Evolutionary conservation across 1,140 invertebrate species (phyloP).

Genomic region (Hypsibius dujardini): DNA sequence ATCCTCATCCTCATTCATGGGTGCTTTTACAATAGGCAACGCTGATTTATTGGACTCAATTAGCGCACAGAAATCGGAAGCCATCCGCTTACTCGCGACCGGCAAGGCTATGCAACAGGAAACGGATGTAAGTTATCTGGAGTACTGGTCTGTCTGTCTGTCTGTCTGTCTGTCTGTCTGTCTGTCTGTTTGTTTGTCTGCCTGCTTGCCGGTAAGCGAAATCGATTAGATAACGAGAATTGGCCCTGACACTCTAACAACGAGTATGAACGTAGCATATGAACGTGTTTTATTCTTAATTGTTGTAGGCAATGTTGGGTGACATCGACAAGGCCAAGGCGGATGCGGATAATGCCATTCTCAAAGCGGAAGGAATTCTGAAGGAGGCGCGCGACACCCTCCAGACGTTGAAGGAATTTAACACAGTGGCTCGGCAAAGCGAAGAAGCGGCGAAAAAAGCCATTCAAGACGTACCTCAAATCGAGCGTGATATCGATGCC

Average conservation of each 20-base stretch:
- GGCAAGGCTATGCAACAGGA: slow-evolving; percentile 7
- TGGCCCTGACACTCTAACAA: too few species aligned
- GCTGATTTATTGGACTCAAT: neutral
- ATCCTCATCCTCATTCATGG: slow-evolving; percentile 16
- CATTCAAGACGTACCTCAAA: slow-evolving; percentile 42
- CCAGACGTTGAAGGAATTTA: slow-evolving; percentile 64
- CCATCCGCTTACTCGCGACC: neutral
- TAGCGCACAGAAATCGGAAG: neutral
- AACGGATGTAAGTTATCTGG: neutral
- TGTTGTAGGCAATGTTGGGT: neutral
- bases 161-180: too few species aligned
- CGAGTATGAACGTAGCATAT: too few species aligned
- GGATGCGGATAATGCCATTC: slow-evolving; percentile 26
- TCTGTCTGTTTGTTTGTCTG: too few species aligned
- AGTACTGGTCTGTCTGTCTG: too few species aligned
- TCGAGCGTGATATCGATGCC: slow-evolving; percentile 43
- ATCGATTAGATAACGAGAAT: too few species aligned
- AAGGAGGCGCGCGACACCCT: slow-evolving; percentile 68
- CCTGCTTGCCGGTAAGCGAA: too few species aligned
- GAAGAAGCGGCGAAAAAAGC: slow-evolving; percentile 50
- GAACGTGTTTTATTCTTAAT: too few species aligned
- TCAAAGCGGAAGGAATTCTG: slow-evolving; percentile 45
- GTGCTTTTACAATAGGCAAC: slow-evolving; percentile 24
- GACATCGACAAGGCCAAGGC: slow-evolving; percentile 21
- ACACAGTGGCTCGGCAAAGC: slow-evolving; percentile 63